Conservation (phyloP, 1,140 invertebrate genomes). For the Tetranychus cinnabarinus region DNA sequence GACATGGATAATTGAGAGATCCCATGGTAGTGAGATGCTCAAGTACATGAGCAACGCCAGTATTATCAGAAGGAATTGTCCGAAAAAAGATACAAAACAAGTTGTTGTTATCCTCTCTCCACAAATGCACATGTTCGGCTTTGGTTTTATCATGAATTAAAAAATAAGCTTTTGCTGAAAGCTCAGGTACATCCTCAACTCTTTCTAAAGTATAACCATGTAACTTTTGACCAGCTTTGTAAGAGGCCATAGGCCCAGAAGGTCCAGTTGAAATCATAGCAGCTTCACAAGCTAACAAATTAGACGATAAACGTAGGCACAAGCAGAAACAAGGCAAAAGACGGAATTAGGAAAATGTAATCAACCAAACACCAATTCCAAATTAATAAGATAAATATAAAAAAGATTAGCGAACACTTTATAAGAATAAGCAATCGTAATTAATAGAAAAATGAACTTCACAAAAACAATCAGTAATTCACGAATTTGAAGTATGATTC, state of each 20-base stretch:
- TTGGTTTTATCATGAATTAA: slow-evolving; percentile 55
- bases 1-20: slow-evolving; percentile 47
- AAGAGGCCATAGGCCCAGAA: not conserved
- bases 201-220: slow-evolving; percentile 18
- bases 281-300: too few species aligned
- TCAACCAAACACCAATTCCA: too few species aligned
- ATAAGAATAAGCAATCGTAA: too few species aligned
- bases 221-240: slow-evolving; percentile 13
- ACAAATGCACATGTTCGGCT: slow-evolving; percentile 66
- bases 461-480: too few species aligned
- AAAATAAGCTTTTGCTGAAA: slow-evolving; percentile 47
- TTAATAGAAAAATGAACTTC: too few species aligned
- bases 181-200: slow-evolving; percentile 27
- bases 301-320: too few species aligned
- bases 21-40: slow-evolving; percentile 79
- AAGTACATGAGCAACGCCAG: slow-evolving; percentile 73
- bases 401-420: too few species aligned
- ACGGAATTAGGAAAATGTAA: too few species aligned
- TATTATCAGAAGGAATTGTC: slow-evolving; percentile 66
- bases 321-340: too few species aligned
- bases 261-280: too few species aligned
- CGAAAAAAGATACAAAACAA: slow-evolving; percentile 49
- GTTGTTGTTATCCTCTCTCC: slow-evolving; percentile 59
- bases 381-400: too few species aligned
- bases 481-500: too few species aligned